Conservation (phyloP, 2,113 vertebrate genomes). For the Azemiops feae region DNA sequence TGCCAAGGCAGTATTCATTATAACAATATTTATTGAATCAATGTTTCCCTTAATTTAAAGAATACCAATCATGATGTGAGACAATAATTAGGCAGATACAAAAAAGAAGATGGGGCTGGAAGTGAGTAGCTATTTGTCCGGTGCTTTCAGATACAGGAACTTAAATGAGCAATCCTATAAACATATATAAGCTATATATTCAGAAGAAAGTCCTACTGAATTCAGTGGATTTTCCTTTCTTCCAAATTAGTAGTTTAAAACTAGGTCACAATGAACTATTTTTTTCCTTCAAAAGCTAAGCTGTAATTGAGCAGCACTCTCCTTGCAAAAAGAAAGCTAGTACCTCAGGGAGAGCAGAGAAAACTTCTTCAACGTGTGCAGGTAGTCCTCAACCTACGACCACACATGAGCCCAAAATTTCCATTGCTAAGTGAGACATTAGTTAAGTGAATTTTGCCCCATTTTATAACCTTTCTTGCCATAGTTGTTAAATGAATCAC, state of each 20-base stretch:
- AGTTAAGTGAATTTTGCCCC: background rate
- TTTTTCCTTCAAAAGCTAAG: background rate
- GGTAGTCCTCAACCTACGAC: background rate
- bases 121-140: background rate
- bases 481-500: background rate
- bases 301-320: background rate
- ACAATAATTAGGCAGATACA: background rate
- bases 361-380: background rate
- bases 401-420: background rate
- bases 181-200: background rate
- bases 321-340: background rate
- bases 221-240: background rate
- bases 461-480: background rate
- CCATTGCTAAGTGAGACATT: background rate
- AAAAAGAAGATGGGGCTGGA: background rate
- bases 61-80: constrained; percentile 26
- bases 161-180: background rate
- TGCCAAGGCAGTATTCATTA: constrained; percentile 61
- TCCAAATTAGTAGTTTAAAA: background rate
- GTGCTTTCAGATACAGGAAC: background rate
- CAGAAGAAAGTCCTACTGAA: background rate
- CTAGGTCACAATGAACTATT: no score
- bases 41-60: constrained; percentile 48
- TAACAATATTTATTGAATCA: constrained; percentile 65
- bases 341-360: background rate